Percentiles rank a stretch among this genome's conserved stretches.
These are phyloP conservation scores for Morelia viridis DNA, from an alignment of 2,797 vertebrate species.

Conservation along the genomic window DNA sequence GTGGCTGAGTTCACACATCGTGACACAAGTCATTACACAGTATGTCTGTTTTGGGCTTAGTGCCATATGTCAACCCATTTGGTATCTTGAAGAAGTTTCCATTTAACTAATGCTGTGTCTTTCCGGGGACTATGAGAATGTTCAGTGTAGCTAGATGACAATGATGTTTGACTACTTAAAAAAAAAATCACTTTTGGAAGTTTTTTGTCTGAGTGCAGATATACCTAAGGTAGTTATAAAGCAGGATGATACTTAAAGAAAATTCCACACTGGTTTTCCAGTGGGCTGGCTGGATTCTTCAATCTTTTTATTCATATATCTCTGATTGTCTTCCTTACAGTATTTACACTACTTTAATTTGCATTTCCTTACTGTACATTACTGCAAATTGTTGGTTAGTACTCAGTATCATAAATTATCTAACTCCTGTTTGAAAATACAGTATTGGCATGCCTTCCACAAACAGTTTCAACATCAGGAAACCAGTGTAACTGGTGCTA, in stretches of 20 bases:
- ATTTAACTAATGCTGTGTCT: not conserved
- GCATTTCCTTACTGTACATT: not conserved
- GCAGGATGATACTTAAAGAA: not conserved
- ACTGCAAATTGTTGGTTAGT: not conserved
- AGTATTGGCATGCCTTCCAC: not conserved
- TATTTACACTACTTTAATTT: not conserved
- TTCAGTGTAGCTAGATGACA: not conserved
- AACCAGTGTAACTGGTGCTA: not conserved
- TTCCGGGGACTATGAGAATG: not conserved
- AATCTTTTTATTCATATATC: not conserved
- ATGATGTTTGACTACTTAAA: not conserved
- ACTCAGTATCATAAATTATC: not conserved
- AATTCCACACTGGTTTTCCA: not conserved
- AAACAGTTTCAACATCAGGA: not conserved
- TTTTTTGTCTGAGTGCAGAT: not conserved
- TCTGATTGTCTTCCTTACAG: not conserved
- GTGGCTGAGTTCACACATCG: not conserved
- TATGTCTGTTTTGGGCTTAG: not conserved
- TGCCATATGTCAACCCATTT: not conserved
- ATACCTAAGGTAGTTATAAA: not conserved
- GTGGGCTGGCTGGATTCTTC: not conserved
- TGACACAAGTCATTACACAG: not conserved
- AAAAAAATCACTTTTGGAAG: not conserved
- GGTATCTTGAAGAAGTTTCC: not conserved
- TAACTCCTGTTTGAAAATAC: not conserved